Evolutionary conservation across 2,113 vertebrate species (phyloP).

Genomic region (Catharus bicknelli): DNA sequence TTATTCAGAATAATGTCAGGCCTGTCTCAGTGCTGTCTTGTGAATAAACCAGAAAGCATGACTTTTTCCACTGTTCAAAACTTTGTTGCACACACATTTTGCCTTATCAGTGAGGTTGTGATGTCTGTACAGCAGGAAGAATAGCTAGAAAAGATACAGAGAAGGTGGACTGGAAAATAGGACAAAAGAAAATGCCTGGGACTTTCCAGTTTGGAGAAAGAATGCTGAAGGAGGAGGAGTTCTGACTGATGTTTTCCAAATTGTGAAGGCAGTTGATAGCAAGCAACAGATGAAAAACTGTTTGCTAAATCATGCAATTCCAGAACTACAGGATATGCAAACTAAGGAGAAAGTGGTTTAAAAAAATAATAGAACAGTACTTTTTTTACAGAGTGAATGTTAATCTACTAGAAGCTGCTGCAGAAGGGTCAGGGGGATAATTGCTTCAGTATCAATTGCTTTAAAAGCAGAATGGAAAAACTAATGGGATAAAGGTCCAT

Average conservation of each 20-base stretch:
- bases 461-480: neutral
- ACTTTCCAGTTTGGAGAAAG: neutral
- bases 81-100: neutral
- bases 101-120: neutral
- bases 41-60: conserved; percentile 30
- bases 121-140: neutral
- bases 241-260: conserved; percentile 3
- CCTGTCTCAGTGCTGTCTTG: conserved; percentile 37
- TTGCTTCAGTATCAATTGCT: neutral
- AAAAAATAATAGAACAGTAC: neutral
- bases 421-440: neutral
- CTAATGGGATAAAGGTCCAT: neutral
- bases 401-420: neutral
- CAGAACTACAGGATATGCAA: neutral
- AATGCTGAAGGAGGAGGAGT: neutral
- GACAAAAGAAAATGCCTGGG: neutral
- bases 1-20: conserved; percentile 50
- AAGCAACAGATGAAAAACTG: neutral
- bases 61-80: conserved; percentile 30
- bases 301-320: neutral
- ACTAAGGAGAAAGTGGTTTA: neutral
- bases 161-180: neutral
- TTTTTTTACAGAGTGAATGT: neutral
- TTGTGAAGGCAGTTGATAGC: neutral
- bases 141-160: neutral